Base-by-base conservation (phyloP, 1,140 invertebrate species). In the Halyomorpha halys region DNA sequence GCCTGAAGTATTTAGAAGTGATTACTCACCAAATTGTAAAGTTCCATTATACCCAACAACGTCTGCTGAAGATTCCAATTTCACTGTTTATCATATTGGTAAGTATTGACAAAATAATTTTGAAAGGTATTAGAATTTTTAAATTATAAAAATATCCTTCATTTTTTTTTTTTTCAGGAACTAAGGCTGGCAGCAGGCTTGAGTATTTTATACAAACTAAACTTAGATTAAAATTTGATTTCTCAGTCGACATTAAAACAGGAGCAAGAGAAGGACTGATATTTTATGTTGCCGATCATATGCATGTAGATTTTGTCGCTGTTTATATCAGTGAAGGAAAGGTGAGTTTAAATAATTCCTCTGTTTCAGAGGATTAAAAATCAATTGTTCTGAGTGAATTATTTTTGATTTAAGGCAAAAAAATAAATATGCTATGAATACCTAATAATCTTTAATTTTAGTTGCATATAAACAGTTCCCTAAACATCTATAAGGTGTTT, bases 161-260 rank as follows among this genome's bases (percentile, higher is more conserved):
- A n/a, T n/a, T n/a, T n/a, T n/a, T n/a, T n/a, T 65, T 63, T 27
- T 61, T 70, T 71, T 19, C 65, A 80, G 88, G 88, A 65, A 83
- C 83, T 1, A 78, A 81, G 53, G 76, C 78, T 27, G 81, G 86
- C 70, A 92, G 89, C 68, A 80, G 87, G 69, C 75, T 89, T 49
- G 87, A 91, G 73, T 90, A 85, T 68, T 74, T 78, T 8, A 68
- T 86, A 14, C 79, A 82, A 5, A 81, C 79, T 1, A 79, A 81
- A 54, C 78, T 85, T 53, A 80, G 80, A 39, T 82, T 83, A 25
- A 78, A 81, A 13, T 88, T 84, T 70, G 84, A 86, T 59, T 86
- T 96, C 68, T 83, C 84, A 16, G 77, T 97, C 14, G 83, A 89
- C 21, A 85, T 98, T 73, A 87, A 87, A 68, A 96, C 94, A 0